Evolutionary conservation across 2,888 invertebrate species (phyloP), one percentile per base, ranked within the genome.

Genomic region (Archaeoteleia sp.): DNA sequence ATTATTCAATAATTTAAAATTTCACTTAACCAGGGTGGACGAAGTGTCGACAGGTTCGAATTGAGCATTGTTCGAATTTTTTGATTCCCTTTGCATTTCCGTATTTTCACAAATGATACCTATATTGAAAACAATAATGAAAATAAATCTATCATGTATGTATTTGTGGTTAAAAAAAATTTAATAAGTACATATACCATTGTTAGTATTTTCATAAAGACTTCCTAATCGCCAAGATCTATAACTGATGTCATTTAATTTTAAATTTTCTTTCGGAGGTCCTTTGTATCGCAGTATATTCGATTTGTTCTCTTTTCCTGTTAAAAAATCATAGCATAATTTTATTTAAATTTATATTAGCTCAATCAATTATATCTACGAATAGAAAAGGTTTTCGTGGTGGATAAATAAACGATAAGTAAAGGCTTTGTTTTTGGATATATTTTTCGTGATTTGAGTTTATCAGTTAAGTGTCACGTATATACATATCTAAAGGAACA

Each of bases 221-320:
- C 85, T 85, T 6, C 82, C 83, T 25, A 83, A 61, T 67, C 85
- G 76, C 85, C 85, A 85, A 13, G 85, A 84, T 66, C 84, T 78
- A 66, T 85, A 85, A 69, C 83, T 84, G 25, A 84, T 78, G 37
- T 84, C 83, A 37, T 76, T 80, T 43, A 82, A 72, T 65, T 82
- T 83, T 5, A 78, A 61, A 65, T 79, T 81, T 9, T 82, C 81
- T 53, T 79, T 81, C 0, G 62, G 34, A 6, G 66, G 40, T 48
- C 65, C 67, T 46, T 49, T 73, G 7, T 57, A 53, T 13, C 67
- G 58, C 10, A 70, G 10, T 32, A 55, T 43, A 12, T 57, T 9
- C 0, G 67, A 30, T 25, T 71, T 72, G 2, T 58, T 51, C 29
- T 30, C 34, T 35, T 72, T 73, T 61, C 49, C 73, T 73, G 54